Base-by-base conservation (phyloP, 2,797 vertebrate genomes). In the Aphelocoma californica region DNA sequence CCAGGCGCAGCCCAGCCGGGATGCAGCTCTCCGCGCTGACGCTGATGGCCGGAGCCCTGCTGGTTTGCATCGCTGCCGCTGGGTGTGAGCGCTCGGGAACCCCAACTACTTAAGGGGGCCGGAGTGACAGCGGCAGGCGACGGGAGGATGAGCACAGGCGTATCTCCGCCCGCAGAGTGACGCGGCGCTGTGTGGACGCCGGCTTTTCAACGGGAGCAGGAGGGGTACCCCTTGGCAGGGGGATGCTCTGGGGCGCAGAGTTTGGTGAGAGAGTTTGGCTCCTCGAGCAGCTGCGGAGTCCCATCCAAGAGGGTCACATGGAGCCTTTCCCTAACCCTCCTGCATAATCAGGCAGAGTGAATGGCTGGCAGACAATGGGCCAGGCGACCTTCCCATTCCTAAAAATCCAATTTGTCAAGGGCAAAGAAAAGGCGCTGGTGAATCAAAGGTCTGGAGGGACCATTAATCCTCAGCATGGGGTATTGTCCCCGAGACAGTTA, bases 321-420 rank as follows among this genome's bases (percentile, higher is more conserved):
- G 99, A 99, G 98, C 98, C 98, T 98, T 99, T 99, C 99, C 99
- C 99, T 99, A 98, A 98, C 98, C 98, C 98, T 98, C 97, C 98
- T 97, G 98, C 98, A 99, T 99, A 99, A 99, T 99, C 98, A 99
- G 98, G 98, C 97, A 97, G 98, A 98, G 98, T 98, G 98, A 99
- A 99, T 98, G 98, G 99, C 98, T 98, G 98, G 97, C 98, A 98
- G 98, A 99, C 99, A 99, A 99, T 99, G 98, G 98, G 98, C 98
- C 98, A 98, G 98, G 99, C 99, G 99, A 99, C 99, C 99, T 99
- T 99, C 99, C 99, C 99, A 99, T 99, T 99, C 99, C 99, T 99
- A 98, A 99, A 98, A 99, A 99, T 99, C 99, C 99, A 99, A 99
- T 99, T 99, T 99, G 99, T 99, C 99, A 99, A 99, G 99, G 99